Base-by-base conservation (phyloP, 2,888 invertebrate genomes). In the Hemicrepidius hirtus region DNA sequence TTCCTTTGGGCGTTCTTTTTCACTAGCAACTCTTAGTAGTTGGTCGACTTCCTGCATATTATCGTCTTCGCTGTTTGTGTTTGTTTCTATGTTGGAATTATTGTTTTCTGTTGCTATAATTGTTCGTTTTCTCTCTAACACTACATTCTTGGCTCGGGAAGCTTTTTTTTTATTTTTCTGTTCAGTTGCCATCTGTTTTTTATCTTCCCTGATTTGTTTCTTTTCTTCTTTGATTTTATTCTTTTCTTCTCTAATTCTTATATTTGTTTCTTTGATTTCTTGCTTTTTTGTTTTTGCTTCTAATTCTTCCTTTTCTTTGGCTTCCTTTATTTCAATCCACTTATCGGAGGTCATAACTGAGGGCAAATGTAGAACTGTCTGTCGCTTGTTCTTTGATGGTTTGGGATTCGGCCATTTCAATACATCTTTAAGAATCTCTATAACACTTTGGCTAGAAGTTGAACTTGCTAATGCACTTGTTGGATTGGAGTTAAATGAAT, bases 361-460 rank as follows among this genome's bases (percentile, higher is more conserved):
- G 7, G 37, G 37, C 10, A 37, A 37, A 37, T 37, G 7, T 37
- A 37, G 37, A 4, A 37, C n/a, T 37, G 37, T 37, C 37, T 37
- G 37, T 37, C 37, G 37, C 37, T 37, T 37, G 37, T 37, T 37
- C 7, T 37, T 37, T 37, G 10, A 37, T 37, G 37, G 37, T 37
- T 37, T 37, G 3, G 37, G 37, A 37, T 37, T 37, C 37, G 37
- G 37, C n/a, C 37, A 37, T 37, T 37, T 37, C 37, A 37, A 37
- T 37, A 37, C 37, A 37, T 37, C 37, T 37, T 37, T 37, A 37
- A 37, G 37, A 37, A 37, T 37, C 37, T 37, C 37, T 37, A 6
- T 37, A 2, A 37, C 37, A 6, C 37, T 4, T 37, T 37, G 37
- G 37, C 37, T 37, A 37, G 37, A 37, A 37, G 37, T 37, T 37